Evolutionary conservation across 2,888 invertebrate species (phyloP).

Genomic region (Eupithecia insigniata): DNA sequence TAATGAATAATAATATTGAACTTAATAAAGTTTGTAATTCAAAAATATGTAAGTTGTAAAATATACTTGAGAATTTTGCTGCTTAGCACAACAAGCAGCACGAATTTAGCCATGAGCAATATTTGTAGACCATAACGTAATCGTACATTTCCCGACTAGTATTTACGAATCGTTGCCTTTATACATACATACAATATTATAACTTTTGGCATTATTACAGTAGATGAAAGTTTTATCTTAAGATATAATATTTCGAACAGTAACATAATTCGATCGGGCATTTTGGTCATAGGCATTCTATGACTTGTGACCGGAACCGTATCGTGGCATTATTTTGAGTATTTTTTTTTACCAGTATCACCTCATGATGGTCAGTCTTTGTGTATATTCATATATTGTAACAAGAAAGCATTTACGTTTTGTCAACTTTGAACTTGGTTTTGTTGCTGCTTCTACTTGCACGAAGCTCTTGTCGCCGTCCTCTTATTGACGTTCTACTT

Average conservation of each 20-base stretch:
- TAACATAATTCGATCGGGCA: slow-evolving; percentile 57
- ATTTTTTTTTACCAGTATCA: slow-evolving; percentile 61
- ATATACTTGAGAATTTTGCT: slow-evolving; percentile 28
- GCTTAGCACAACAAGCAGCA: slow-evolving; percentile 39
- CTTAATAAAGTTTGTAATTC: slow-evolving; percentile 21
- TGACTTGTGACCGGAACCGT: slow-evolving; percentile 58
- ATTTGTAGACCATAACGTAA: slow-evolving; percentile 35
- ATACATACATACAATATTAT: slow-evolving; percentile 46
- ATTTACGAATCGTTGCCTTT: slow-evolving; percentile 56
- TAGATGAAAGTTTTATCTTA: slow-evolving; percentile 60
- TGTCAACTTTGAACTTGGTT: slow-evolving; percentile 52
- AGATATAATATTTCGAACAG: slow-evolving; percentile 58
- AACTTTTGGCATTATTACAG: slow-evolving; percentile 66
- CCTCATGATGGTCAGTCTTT: slow-evolving; percentile 79
- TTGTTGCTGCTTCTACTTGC: slow-evolving; percentile 68
- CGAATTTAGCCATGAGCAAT: slow-evolving; percentile 35
- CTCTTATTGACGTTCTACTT: slow-evolving; percentile 80
- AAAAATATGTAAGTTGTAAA: slow-evolving; percentile 14
- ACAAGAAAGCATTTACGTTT: slow-evolving; percentile 75
- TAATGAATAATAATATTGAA: slow-evolving; percentile 32
- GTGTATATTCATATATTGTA: slow-evolving; percentile 47
- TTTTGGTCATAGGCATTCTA: slow-evolving; percentile 59
- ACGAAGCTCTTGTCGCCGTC: slow-evolving; percentile 72
- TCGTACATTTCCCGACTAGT: slow-evolving; percentile 43
- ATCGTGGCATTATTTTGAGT: slow-evolving; percentile 70